Percentiles rank a stretch among this genome's conserved stretches.
These are phyloP conservation scores for Trinorchestia longiramus DNA, from an alignment of 1,140 invertebrate species.

Conservation along the genomic window DNA sequence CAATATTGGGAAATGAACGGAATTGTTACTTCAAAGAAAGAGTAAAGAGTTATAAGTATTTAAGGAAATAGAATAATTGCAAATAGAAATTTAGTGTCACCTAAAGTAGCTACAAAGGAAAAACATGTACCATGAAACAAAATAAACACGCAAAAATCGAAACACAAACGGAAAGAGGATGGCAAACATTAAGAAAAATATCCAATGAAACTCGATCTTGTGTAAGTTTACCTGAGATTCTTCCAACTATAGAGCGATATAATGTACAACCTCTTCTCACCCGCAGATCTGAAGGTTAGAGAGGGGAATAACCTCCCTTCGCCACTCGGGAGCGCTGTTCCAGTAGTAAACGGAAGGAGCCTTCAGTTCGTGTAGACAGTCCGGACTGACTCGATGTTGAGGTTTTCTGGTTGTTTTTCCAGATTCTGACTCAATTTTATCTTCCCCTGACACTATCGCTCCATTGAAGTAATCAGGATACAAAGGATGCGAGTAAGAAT, in stretches of 20 bases:
- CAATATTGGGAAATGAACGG: background rate
- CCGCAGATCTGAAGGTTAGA: constrained; percentile 71
- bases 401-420: background rate
- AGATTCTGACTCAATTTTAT: background rate
- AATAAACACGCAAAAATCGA: too few relatives aligned
- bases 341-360: constrained; percentile 71
- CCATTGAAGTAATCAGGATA: constrained; percentile 6
- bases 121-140: too few relatives aligned
- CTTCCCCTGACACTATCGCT: background rate
- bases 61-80: background rate
- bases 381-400: constrained; percentile 67
- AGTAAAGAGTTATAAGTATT: background rate
- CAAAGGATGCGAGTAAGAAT: background rate
- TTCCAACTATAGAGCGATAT: background rate
- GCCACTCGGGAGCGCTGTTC: constrained; percentile 70
- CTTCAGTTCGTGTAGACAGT: constrained; percentile 61
- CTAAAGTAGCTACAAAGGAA: too few relatives aligned
- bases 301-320: constrained; percentile 70
- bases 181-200: too few relatives aligned
- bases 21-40: background rate
- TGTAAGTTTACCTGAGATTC: background rate
- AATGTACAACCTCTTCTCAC: constrained; percentile 65
- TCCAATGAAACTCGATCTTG: background rate
- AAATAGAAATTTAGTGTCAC: too few relatives aligned
- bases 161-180: too few relatives aligned